Conservation (phyloP, 2,888 invertebrate genomes). For the Phaonia tiefii region DNA sequence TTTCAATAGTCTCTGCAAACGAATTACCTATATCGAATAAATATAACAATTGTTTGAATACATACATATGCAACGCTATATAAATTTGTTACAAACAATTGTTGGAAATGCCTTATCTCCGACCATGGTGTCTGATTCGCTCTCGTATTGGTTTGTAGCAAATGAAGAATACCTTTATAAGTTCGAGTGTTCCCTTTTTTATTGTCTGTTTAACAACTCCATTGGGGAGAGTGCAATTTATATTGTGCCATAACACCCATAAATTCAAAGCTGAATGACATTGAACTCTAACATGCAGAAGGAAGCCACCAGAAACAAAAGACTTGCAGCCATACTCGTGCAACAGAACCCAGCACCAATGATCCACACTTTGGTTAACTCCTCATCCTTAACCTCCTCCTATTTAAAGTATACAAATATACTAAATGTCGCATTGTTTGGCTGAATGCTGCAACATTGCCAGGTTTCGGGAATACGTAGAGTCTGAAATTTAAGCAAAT, state of each 20-base stretch:
- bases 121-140: background rate
- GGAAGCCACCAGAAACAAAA: conserved; percentile 23
- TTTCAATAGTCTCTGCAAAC: background rate
- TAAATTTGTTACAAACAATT: conserved; percentile 40
- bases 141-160: background rate
- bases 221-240: conserved; percentile 61
- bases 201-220: conserved; percentile 56
- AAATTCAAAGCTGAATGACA: conserved; percentile 60
- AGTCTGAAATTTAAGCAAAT: conserved; percentile 32
- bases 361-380: background rate
- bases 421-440: conserved; percentile 28
- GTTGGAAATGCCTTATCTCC: background rate
- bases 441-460: too few species aligned
- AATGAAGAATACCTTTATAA: background rate
- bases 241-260: conserved; percentile 64
- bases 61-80: conserved; percentile 24
- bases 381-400: conserved; percentile 3
- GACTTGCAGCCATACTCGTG: conserved; percentile 5
- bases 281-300: conserved; percentile 59
- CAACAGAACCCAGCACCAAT: background rate
- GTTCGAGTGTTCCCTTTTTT: conserved; percentile 18
- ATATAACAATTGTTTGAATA: conserved; percentile 17
- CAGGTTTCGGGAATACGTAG: background rate
- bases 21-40: background rate
- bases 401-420: too few species aligned